Evolutionary conservation across 1,140 invertebrate genomes (phyloP).

Genomic region (Muscidifurax raptorellus): DNA sequence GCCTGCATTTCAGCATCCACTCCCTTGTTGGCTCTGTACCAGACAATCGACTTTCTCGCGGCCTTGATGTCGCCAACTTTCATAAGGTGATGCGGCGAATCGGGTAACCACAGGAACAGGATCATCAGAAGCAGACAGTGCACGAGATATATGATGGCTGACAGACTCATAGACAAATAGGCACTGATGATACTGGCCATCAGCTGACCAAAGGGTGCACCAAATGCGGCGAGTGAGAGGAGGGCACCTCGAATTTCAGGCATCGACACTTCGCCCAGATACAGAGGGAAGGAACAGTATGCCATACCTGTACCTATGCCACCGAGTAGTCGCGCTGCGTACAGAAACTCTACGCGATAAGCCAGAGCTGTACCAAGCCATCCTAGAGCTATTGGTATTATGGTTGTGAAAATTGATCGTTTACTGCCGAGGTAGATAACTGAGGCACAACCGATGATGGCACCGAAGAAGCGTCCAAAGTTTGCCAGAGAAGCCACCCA

Average conservation of each 20-base stretch:
- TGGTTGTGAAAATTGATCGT: constrained; percentile 78
- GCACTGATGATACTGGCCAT: constrained; percentile 81
- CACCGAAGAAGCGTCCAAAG: constrained; percentile 68
- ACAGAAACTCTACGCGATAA: constrained; percentile 73
- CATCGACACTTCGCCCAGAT: constrained; percentile 80
- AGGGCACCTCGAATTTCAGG: constrained; percentile 80
- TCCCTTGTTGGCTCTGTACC: constrained; percentile 36
- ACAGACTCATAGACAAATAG: constrained; percentile 76
- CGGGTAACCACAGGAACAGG: constrained; percentile 81
- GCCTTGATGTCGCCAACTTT: constrained; percentile 77
- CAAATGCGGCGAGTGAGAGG: constrained; percentile 78
- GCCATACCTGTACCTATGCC: constrained; percentile 82
- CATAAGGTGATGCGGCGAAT: constrained; percentile 82
- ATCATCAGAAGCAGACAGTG: constrained; percentile 85
- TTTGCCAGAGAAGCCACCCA: constrained; percentile 74
- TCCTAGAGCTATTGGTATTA: constrained; percentile 78
- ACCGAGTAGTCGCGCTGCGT: constrained; percentile 75
- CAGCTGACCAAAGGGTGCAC: constrained; percentile 79
- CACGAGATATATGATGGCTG: constrained; percentile 77
- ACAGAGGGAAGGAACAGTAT: constrained; percentile 81
- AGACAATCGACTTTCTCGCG: constrained; percentile 74
- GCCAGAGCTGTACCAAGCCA: constrained; percentile 79
- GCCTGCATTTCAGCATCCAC: constrained; percentile 19
- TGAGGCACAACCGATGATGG: constrained; percentile 62
- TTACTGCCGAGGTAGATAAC: constrained; percentile 80